phyloP scores from a whole-genome alignment of 2,888 invertebrate genomes.

The Yponomeuta cagnagella region DNA sequence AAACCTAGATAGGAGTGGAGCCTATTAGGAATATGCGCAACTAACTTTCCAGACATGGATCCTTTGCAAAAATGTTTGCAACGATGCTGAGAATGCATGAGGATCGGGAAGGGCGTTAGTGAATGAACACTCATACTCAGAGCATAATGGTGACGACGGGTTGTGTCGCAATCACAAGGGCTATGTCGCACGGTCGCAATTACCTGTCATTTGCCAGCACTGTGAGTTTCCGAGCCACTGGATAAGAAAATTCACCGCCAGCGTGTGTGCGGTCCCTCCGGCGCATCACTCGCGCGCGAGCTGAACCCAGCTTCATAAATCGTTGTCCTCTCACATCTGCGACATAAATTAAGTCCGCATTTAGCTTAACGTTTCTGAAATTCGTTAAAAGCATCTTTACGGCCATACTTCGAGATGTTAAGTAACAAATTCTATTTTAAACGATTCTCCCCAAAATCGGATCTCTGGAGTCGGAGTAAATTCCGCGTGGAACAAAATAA shows the following conservation, averaged over 20 bases:
- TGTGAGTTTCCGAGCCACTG: not conserved
- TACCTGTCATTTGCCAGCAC: conserved; percentile 8
- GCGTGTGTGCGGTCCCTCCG: not conserved
- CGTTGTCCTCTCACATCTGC: not conserved
- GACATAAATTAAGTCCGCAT: not conserved
- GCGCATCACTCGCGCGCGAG: not conserved
- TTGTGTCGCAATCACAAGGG: no score
- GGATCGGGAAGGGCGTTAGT: no score
- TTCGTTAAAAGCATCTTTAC: not conserved
- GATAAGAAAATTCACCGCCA: not conserved
- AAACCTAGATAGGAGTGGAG: no score
- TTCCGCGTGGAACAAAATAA: no score
- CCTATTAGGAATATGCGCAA: no score
- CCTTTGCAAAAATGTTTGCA: no score
- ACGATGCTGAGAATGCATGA: no score
- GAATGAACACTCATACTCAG: no score
- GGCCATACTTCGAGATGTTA: not conserved
- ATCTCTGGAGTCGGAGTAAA: no score
- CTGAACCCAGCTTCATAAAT: not conserved
- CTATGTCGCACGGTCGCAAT: not conserved
- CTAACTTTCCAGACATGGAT: no score
- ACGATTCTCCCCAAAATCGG: not conserved
- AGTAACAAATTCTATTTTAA: conserved; percentile 1
- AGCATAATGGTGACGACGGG: no score
- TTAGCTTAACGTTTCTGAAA: not conserved